phyloP scores from a whole-genome alignment of 2,797 vertebrate species.

The Zonotrichia albicollis region DNA sequence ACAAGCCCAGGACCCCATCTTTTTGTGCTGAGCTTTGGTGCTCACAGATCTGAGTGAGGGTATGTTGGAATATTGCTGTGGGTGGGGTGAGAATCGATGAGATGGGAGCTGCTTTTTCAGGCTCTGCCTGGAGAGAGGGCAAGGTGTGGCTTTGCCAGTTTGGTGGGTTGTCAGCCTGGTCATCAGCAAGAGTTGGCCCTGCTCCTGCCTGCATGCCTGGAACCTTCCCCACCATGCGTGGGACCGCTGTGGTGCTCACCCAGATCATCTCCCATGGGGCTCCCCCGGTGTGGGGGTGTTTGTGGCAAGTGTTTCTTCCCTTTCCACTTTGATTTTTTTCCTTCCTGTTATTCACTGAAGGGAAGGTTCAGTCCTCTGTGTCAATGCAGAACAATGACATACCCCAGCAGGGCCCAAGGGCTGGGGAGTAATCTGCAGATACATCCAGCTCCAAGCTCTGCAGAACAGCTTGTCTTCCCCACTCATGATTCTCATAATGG shows the following conservation, averaged over 20 bases:
- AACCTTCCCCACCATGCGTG: neutral
- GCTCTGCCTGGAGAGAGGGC: too few species aligned
- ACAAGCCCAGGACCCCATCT: neutral
- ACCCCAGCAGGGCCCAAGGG: neutral
- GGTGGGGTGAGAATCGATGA: fast-evolving
- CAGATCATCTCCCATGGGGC: neutral
- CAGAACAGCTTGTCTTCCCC: neutral
- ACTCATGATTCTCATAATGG: neutral
- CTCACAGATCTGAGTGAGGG: neutral
- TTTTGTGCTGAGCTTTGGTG: neutral
- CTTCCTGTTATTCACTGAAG: neutral
- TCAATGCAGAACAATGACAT: neutral
- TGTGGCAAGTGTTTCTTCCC: neutral
- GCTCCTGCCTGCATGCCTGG: neutral
- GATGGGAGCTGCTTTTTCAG: neutral
- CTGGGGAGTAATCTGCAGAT: neutral
- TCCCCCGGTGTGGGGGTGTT: neutral
- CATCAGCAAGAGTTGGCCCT: neutral
- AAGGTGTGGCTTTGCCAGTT: neutral
- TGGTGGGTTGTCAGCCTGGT: neutral
- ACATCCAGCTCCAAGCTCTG: neutral
- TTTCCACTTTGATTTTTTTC: neutral
- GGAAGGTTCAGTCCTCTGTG: neutral
- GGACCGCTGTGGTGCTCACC: neutral
- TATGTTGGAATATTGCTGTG: neutral